Base-by-base conservation (phyloP, 1,140 invertebrate genomes). In the Ganaspis sp. region DNA sequence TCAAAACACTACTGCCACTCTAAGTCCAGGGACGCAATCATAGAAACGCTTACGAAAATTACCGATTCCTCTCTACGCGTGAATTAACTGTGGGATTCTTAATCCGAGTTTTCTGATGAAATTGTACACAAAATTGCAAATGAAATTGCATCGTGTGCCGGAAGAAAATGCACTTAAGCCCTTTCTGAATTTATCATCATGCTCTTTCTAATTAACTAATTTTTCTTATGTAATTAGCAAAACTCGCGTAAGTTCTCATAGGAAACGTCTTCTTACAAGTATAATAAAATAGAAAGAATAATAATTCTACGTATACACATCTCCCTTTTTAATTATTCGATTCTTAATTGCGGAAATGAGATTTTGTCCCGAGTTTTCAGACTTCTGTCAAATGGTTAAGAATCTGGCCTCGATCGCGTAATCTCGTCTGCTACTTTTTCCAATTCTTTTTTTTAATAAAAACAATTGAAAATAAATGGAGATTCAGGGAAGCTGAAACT, bases 11-110 rank as follows among this genome's bases (percentile, higher is more conserved):
- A 83, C 79, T 83, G 80, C 75, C 78, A 81, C 80, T 82, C 77
- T 81, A 79, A 40, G 70, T 74, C 76, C 84, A 84, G 83, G 85
- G 86, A 86, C 86, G 86, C 76, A 83, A 77, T 85, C 83, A 77
- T 78, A 80, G 79, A 83, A 85, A 64, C 21, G 26, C 58, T 64
- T 64, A 64, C 26, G 23, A 64, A 64, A 64, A 64, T 64, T 64
- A 64, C 58, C 58, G 58, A 64, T 64, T 64, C 26, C 54, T 64
- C 54, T 64, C 19, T 64, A 64, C 58, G 58, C 58, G 58, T 64
- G 58, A 64, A 64, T 64, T 26, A 64, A 64, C 58, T 34, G 58
- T 26, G 23, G 58, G 15, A 64, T 64, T 64, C 58, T n/a, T 64
- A 64, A 64, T 64, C 26, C 15, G 58, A 26, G 58, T 64, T 64